Evolutionary conservation across 2,113 vertebrate species (phyloP).

Genomic region (Oryzias woworae): DNA sequence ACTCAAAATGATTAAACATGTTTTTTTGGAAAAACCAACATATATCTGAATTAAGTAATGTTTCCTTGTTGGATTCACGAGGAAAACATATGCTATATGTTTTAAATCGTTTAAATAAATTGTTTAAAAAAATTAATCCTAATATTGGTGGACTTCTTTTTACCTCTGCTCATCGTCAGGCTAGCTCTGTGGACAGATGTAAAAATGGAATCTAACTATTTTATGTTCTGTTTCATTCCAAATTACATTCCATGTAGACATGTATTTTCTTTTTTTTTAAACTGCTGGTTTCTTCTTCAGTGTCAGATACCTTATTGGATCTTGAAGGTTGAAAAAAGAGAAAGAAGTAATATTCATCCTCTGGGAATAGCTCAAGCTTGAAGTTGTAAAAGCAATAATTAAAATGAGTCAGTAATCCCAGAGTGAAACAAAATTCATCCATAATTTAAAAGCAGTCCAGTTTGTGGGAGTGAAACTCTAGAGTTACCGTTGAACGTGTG

Average conservation of each 20-base stretch:
- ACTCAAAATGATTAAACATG: no score
- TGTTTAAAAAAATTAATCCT: no score
- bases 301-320: constrained; percentile 5
- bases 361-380: constrained; percentile 4
- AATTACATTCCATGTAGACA: neutral
- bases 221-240: constrained; percentile 4
- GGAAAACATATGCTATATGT: no score
- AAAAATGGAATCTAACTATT: constrained; percentile 5
- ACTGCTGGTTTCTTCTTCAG: neutral
- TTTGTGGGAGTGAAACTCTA: constrained; percentile 47
- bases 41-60: no score
- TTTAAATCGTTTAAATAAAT: no score
- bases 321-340: neutral
- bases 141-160: neutral
- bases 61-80: no score
- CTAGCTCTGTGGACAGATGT: constrained; percentile 10
- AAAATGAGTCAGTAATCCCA: constrained; percentile 37
- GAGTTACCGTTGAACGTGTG: constrained; percentile 44
- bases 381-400: constrained; percentile 42
- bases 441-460: constrained; percentile 55
- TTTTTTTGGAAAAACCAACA: no score
- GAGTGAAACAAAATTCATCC: constrained; percentile 44
- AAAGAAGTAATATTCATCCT: constrained; percentile 13
- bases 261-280: neutral
- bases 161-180: constrained; percentile 19